Evolutionary conservation across 1,140 invertebrate species (phyloP), one percentile per base, ranked within the genome.

Genomic region (Battus philenor): DNA sequence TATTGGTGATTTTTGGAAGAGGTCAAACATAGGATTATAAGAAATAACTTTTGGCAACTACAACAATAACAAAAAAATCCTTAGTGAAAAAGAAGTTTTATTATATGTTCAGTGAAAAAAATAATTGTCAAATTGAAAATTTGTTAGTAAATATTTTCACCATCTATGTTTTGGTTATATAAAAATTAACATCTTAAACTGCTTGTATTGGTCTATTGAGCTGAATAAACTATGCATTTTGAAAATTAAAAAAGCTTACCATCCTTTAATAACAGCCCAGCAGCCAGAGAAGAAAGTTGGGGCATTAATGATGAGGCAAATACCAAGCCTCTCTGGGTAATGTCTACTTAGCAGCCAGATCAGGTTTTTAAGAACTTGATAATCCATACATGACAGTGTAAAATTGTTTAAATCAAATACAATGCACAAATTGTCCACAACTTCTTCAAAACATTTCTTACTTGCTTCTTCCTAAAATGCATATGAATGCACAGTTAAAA

Each of bases 361-460:
- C 10, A 94, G 71, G 61, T 93, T 93, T 69, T 93, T 93, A 0
- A 93, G 87, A 41, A 93, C 86, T 69, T 92, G 91, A 68, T 93
- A 93, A 59, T 93, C 92, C 92, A 93, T 93, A 63, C 91, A 92
- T 10, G 86, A 89, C 17, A 93, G 73, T 24, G 90, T 91, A 65
- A 94, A 93, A 45, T 90, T 90, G 39, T 90, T 89, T 39, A 94
- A 63, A 64, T 94, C 92, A 80, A 94, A 93, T 13, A 94, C 89
- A 59, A 93, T 93, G 62, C 92, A 93, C 1, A 93, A 66, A 62
- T 92, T 93, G 71, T 93, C 92, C n/a, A 92, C 87, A 1, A 93
- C 91, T 76, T 93, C 91, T 67, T 93, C 92, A 76, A 93, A 92
- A 84, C 91, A 93, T 72, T 88, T 91, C 62, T 92, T 91, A 71